Evolutionary conservation across 1,140 invertebrate species (phyloP), one percentile per base, ranked within the genome.

Genomic region (Kradibia gibbosae): DNA sequence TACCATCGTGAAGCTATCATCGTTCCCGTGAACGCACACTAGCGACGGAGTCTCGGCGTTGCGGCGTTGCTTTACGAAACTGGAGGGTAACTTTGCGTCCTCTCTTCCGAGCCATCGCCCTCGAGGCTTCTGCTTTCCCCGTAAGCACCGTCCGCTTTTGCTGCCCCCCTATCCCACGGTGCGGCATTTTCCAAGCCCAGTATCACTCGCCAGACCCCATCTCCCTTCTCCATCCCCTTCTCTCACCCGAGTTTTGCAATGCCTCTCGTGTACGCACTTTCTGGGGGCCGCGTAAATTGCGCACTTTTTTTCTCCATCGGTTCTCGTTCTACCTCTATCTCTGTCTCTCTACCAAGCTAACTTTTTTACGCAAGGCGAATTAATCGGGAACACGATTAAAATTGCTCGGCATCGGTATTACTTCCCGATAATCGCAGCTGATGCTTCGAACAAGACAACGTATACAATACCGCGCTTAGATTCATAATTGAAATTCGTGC

Each of bases 1-100:
- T 81, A 80, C 82, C 83, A 82, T 82, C 57, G 83, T 82, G 65
- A 79, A 81, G 83, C 83, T 85, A 45, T 71, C 39, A 39, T 20
- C 8, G 57, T 42, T 65, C 36, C 20, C 34, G 42, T 11, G 50
- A 11, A 20, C 5, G 15, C 50, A 53, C 22, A 20, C 50, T 3
- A 17, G 13, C 45, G 45, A 48, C 45, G 45, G 45, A 17, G 8
- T 7, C 8, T 48, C 45, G 45, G 7, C 7, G 45, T 48, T 7
- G 45, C 45, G 45, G 17, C 17, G 45, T 7, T 48, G 45, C 8
- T 48, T 7, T 48, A n/a, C 17, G 45, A 17, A 10, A 17, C 45
- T 48, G 50, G 20, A 11, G 4, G 5, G 50, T 20, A 17, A 3
- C 50, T 5, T 4, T 17, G 50, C 50, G 10, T 53, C 50, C n/a